A percentile compares a stretch with the other conserved stretches of the same genome.
Conservation (phyloP, 2,113 vertebrate species). For the Anseranas semipalmata region DNA sequence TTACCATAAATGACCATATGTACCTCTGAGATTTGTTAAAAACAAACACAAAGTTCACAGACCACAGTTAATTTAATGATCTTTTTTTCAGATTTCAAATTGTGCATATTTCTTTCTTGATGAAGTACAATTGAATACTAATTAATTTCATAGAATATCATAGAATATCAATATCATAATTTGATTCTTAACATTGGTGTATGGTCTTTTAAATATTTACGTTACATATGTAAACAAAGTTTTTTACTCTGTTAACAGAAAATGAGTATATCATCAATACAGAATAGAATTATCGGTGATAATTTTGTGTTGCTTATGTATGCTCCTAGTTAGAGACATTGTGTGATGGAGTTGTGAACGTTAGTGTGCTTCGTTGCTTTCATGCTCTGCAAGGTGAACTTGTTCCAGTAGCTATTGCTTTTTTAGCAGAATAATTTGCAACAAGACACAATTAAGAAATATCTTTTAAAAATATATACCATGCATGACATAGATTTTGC, state of each 20-base stretch:
- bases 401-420: neutral
- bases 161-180: too few relatives aligned
- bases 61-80: neutral
- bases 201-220: neutral
- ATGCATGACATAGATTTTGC: neutral
- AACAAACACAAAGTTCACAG: neutral
- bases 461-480: neutral
- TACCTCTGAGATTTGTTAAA: neutral
- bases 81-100: neutral
- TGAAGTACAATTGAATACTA: neutral
- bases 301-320: neutral
- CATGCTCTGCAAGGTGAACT: neutral
- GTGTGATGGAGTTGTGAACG: neutral
- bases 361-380: neutral
- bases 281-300: neutral
- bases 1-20: neutral
- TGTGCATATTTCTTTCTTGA: neutral
- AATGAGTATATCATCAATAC: neutral
- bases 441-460: neutral
- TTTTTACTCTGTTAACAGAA: neutral
- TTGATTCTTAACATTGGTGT: neutral
- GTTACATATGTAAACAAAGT: neutral
- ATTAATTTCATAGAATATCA: too few relatives aligned
- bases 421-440: neutral
- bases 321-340: neutral